Evolutionary conservation across 2,888 invertebrate species (phyloP).

Genomic region (Scelioninae gen. 1): DNA sequence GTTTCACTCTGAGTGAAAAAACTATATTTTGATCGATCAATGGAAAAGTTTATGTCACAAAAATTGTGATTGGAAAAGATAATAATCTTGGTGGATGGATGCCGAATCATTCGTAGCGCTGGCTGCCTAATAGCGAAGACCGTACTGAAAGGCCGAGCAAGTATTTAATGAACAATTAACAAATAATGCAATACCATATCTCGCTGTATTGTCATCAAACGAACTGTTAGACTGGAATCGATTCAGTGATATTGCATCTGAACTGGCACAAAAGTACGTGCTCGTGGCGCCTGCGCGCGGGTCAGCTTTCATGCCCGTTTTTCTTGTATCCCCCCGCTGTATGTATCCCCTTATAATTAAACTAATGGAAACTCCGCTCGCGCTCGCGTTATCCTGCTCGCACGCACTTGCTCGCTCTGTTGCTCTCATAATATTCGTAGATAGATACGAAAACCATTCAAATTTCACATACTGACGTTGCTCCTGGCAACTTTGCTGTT

Average conservation of each 20-base stretch:
- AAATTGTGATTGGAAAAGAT: slow-evolving; percentile 12
- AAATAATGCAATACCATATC: slow-evolving; percentile 55
- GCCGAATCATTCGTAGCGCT: background rate
- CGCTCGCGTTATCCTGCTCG: slow-evolving; percentile 43
- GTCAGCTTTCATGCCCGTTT: slow-evolving; percentile 54
- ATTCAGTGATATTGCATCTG: slow-evolving; percentile 61
- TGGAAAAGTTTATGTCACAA: background rate
- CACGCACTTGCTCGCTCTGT: background rate
- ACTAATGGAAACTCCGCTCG: slow-evolving; percentile 78
- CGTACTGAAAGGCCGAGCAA: slow-evolving; percentile 26
- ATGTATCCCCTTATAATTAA: slow-evolving; percentile 76
- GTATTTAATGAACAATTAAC: slow-evolving; percentile 58
- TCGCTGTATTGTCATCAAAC: slow-evolving; percentile 64
- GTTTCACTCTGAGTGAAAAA: no score
- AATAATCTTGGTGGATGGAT: background rate
- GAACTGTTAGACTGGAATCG: slow-evolving; percentile 65
- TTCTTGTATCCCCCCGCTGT: slow-evolving; percentile 43
- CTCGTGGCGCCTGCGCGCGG: slow-evolving; percentile 43
- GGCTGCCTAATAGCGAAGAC: slow-evolving; percentile 20
- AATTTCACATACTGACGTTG: slow-evolving; percentile 54
- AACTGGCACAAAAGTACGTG: slow-evolving; percentile 52
- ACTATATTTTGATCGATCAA: background rate
- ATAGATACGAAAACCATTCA: slow-evolving; percentile 74
- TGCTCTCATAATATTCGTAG: slow-evolving; percentile 45
- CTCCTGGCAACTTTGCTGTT: slow-evolving; percentile 37